phyloP scores from a whole-genome alignment of 2,113 vertebrate species.

The Alces alces region DNA sequence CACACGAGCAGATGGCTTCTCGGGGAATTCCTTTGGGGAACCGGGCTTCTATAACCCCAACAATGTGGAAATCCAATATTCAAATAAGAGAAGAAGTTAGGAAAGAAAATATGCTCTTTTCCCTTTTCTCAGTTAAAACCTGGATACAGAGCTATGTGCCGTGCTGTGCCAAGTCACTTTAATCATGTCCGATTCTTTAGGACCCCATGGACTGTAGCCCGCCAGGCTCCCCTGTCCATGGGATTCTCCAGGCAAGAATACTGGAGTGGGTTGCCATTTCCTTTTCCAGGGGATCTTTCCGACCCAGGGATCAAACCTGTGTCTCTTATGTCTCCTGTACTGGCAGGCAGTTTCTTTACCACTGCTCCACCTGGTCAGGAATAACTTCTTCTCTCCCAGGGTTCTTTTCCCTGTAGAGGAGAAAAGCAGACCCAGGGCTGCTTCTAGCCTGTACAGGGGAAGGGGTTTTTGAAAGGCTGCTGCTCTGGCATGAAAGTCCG shows the following conservation, averaged over 20 bases:
- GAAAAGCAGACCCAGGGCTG: neutral
- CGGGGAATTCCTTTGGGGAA: slow-evolving; percentile 29
- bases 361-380: neutral
- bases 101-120: neutral
- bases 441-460: neutral
- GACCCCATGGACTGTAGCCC: neutral
- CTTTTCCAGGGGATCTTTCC: neutral
- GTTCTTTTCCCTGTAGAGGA: neutral
- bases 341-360: neutral
- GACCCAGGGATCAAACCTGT: neutral
- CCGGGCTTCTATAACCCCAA: neutral
- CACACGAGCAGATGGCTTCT: slow-evolving; percentile 57
- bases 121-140: neutral
- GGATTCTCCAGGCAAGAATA: neutral
- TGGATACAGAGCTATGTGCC: neutral
- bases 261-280: neutral
- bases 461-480: neutral
- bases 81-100: slow-evolving; percentile 25
- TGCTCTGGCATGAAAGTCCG: rapidly evolving
- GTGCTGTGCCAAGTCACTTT: neutral
- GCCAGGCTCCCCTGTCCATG: neutral
- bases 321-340: neutral
- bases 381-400: neutral
- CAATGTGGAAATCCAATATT: slow-evolving; percentile 2
- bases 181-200: rapidly evolving